Conservation (phyloP, 2,888 invertebrate genomes). For the Malthinus flaveolus region DNA sequence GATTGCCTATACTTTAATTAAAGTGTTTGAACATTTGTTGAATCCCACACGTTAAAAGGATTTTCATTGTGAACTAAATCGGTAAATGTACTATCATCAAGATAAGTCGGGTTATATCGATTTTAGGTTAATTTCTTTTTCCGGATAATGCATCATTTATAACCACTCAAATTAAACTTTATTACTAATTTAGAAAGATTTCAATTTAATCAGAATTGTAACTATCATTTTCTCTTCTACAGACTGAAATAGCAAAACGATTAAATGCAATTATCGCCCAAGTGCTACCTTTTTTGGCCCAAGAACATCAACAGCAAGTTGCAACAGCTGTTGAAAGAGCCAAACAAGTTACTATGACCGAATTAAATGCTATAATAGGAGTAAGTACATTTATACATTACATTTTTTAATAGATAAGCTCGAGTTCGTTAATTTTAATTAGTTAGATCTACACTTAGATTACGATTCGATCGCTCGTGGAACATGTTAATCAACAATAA, state of each 20-base stretch:
- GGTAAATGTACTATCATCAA: background rate
- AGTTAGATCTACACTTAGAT: too few relatives aligned
- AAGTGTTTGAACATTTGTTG: background rate
- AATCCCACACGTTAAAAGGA: background rate
- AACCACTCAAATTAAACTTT: too few relatives aligned
- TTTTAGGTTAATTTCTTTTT: background rate
- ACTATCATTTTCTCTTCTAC: constrained; percentile 53
- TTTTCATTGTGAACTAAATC: background rate
- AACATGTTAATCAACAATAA: too few relatives aligned
- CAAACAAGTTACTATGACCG: constrained; percentile 94
- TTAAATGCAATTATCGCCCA: constrained; percentile 92
- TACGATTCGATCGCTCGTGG: too few relatives aligned
- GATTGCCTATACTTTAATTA: background rate
- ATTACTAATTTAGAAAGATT: background rate
- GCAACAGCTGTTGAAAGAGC: constrained; percentile 91
- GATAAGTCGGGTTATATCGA: background rate
- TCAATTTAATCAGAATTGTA: background rate
- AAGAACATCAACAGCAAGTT: constrained; percentile 91
- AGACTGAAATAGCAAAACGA: constrained; percentile 95
- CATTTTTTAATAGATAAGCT: background rate
- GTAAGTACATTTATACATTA: constrained; percentile 61
- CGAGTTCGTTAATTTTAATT: too few relatives aligned
- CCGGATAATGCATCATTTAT: too few relatives aligned
- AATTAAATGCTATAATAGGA: constrained; percentile 91
- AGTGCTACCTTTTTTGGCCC: constrained; percentile 89